Base-by-base conservation (phyloP, 2,113 vertebrate genomes). In the pig (Sus scrofa) region DNA sequence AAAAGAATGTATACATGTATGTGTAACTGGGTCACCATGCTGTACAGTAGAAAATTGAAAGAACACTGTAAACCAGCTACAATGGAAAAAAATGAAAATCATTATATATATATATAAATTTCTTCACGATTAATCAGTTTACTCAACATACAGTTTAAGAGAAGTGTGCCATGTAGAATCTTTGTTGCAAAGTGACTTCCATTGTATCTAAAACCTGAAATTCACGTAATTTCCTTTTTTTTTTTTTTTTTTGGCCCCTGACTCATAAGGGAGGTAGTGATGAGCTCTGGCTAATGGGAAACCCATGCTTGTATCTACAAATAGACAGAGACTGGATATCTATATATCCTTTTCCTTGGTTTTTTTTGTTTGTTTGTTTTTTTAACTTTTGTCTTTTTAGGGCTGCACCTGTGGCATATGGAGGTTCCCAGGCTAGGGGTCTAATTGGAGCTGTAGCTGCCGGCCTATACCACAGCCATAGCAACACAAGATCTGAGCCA, bases 61-160 rank as follows among this genome's bases (percentile, higher is more conserved):
- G n/a, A n/a, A n/a, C n/a, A n/a, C n/a, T n/a, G n/a, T n/a, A n/a
- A n/a, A n/a, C n/a, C n/a, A n/a, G n/a, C n/a, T n/a, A n/a, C n/a
- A n/a, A n/a, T n/a, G n/a, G n/a, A n/a, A n/a, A n/a, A n/a, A n/a
- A n/a, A n/a, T n/a, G n/a, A n/a, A n/a, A n/a, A n/a, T n/a, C n/a
- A n/a, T n/a, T n/a, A n/a, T n/a, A n/a, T n/a, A n/a, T n/a, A n/a
- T n/a, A n/a, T n/a, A n/a, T n/a, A n/a, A n/a, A n/a, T n/a, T n/a
- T 56, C 27, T 70, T 90, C 32, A 60, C 60, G 24, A 75, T 89
- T 79, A 91, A 50, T 63, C n/a, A 32, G 26, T 71, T 77, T 68
- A 86, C 30, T 81, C 37, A 78, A 78, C 32, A 60, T 32, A 79
- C 67, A 60, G 26, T 79, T 94, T 90, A 87, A 90, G 22, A 94